Percentiles rank a stretch among this genome's conserved stretches.
These are phyloP conservation scores for Orthosia cruda DNA, from an alignment of 2,888 invertebrate species.

Conservation along the genomic window DNA sequence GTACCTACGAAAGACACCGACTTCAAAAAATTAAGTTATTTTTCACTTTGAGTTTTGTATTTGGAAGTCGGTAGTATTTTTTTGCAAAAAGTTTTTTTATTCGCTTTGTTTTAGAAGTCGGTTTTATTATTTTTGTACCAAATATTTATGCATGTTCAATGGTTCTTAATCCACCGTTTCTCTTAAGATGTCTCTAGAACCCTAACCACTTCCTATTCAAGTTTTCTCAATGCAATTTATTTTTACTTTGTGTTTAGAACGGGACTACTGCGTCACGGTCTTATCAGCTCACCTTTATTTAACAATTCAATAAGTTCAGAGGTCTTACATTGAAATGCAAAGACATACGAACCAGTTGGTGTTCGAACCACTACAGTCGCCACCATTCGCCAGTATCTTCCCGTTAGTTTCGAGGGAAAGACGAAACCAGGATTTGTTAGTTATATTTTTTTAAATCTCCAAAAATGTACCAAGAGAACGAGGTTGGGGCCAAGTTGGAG, in stretches of 20 bases:
- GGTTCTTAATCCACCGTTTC: background rate
- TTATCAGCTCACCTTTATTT: conserved; percentile 76
- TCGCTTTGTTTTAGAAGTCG: background rate
- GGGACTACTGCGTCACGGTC: conserved; percentile 63
- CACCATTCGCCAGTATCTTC: conserved; percentile 48
- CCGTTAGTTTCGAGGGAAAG: conserved; percentile 37
- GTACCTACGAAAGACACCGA: too few relatives aligned
- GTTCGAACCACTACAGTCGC: conserved; percentile 16
- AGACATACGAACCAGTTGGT: conserved; percentile 38
- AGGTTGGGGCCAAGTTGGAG: conserved; percentile 75
- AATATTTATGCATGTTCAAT: background rate
- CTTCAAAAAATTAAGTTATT: too few relatives aligned
- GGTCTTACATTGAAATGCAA: conserved; percentile 83
- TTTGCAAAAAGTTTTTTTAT: too few relatives aligned
- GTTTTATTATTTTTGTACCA: background rate
- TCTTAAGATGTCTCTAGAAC: background rate
- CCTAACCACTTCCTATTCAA: conserved; percentile 12
- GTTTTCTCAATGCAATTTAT: conserved; percentile 29
- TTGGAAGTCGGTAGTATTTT: too few relatives aligned
- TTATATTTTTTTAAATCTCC: background rate
- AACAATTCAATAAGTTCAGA: conserved; percentile 87
- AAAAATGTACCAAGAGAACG: conserved; percentile 84
- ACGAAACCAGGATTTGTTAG: conserved; percentile 31
- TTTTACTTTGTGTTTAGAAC: conserved; percentile 35
- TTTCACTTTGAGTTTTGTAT: too few relatives aligned